Conservation (phyloP, 2,797 vertebrate species). For the Oceanodroma leucorhoa region DNA sequence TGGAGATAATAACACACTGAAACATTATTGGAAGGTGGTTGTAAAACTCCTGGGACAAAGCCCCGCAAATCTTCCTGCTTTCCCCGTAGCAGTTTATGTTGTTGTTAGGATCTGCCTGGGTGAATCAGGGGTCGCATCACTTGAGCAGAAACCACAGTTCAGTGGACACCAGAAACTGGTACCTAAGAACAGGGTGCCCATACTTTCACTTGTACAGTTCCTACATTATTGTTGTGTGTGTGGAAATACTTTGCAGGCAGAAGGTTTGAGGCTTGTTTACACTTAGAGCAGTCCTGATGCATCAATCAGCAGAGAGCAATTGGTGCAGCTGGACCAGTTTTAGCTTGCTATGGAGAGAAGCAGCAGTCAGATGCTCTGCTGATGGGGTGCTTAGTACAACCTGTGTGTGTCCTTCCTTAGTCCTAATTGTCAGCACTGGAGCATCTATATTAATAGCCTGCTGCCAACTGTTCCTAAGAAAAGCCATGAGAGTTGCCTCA, state of each 20-base stretch:
- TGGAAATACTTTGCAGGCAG: neutral
- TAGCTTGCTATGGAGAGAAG: neutral
- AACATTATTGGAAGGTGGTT: neutral
- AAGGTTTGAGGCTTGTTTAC: neutral
- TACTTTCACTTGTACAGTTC: neutral
- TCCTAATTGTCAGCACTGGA: neutral
- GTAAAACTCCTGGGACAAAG: neutral
- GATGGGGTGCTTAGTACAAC: neutral
- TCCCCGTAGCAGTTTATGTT: rapidly evolving
- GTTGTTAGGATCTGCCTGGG: neutral
- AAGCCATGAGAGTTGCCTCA: neutral
- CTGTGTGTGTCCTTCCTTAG: neutral
- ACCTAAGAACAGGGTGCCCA: neutral
- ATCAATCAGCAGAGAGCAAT: neutral
- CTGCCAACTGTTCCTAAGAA: neutral
- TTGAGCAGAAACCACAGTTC: neutral
- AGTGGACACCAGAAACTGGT: neutral
- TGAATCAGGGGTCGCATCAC: neutral
- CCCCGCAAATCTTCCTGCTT: neutral
- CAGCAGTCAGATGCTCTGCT: neutral
- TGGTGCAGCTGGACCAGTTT: neutral
- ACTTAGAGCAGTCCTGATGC: neutral
- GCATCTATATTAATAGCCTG: neutral
- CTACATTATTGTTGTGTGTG: rapidly evolving
- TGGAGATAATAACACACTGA: neutral